A percentile compares a stretch with the other conserved stretches of the same genome.
Evolutionary conservation across 2,888 invertebrate species (phyloP).

Genomic region (Drosophila eohydei): DNA sequence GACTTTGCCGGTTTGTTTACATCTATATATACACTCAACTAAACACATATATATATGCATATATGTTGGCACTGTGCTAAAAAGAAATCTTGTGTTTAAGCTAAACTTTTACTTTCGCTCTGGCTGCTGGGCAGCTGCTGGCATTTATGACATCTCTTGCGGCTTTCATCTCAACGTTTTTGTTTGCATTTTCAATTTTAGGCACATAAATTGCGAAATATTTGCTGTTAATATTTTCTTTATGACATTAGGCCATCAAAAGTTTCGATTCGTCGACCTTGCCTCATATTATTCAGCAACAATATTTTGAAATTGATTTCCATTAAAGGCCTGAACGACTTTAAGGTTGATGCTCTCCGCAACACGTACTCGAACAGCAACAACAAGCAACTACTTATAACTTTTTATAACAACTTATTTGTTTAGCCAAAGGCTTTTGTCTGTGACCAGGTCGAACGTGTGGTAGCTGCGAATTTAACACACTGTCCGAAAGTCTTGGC

Average conservation of each 20-base stretch:
- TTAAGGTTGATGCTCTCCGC: slow-evolving; percentile 53
- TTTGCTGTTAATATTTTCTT: slow-evolving; percentile 16
- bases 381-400: slow-evolving; percentile 29
- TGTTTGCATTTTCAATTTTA: slow-evolving; percentile 56
- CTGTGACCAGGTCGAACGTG: slow-evolving; percentile 7
- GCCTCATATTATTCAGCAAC: slow-evolving; percentile 41
- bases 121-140: slow-evolving; percentile 26
- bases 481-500: slow-evolving; percentile 21
- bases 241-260: slow-evolving; percentile 13
- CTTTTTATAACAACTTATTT: slow-evolving; percentile 40
- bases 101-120: slow-evolving; percentile 75
- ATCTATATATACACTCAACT: neutral
- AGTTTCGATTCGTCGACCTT: slow-evolving; percentile 45
- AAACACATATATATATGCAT: neutral
- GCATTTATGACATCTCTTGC: slow-evolving; percentile 37
- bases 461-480: slow-evolving; percentile 17
- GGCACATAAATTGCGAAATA: slow-evolving; percentile 51
- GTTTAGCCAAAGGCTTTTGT: slow-evolving; percentile 24
- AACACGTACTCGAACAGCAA: slow-evolving; percentile 38
- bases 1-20: slow-evolving; percentile 78
- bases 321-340: slow-evolving; percentile 25
- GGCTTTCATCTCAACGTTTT: slow-evolving; percentile 55
- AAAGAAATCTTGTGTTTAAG: slow-evolving; percentile 58
- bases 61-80: slow-evolving; percentile 44
- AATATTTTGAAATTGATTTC: slow-evolving; percentile 43